Evolutionary conservation across 1,140 invertebrate genomes (phyloP), one percentile per base, ranked within the genome.

Genomic region (Camponotus vicinus): DNA sequence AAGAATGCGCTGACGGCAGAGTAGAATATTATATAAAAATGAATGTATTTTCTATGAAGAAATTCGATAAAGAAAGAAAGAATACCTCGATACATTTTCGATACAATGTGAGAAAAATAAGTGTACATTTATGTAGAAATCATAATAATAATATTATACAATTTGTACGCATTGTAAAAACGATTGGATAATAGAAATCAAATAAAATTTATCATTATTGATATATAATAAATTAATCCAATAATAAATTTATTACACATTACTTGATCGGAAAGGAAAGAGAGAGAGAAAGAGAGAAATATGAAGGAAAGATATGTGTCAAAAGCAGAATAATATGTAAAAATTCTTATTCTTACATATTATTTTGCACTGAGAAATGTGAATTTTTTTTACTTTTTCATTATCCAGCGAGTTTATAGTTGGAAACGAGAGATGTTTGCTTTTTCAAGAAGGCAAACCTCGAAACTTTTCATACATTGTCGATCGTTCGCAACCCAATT

Each of bases 331-430:
- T 32, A 15, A 27, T 27, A 27, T 27, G 27, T 27, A 1, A 27
- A 1, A 27, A 27, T 27, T 27, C 27, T 27, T 27, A 27, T 27
- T 27, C 27, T 27, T 27, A 27, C 27, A 27, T 27, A 27, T 27
- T 27, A 27, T 27, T 27, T 27, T 27, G 49, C 71, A 42, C 71
- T 63, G 67, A 86, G 79, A 79, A 89, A 87, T 76, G 27, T 49
- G 76, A 88, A 89, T 86, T 88, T 77, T 82, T 67, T 83, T 90
- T 85, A 80, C 71, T 78, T 59, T 76, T 63, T 78, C 59, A 88
- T 87, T 90, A 75, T 89, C 40, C 85, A 59, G 57, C 61, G 15
- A 52, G 67, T 40, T 13, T n/a, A 13, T 11, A 32, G 75, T 73
- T 49, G n/a, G 13, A 37, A 64, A 5, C 21, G 34, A 32, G 6